Evolutionary conservation across 2,113 vertebrate species (phyloP), one percentile per base, ranked within the genome.

Genomic region (Sorex araneus): DNA sequence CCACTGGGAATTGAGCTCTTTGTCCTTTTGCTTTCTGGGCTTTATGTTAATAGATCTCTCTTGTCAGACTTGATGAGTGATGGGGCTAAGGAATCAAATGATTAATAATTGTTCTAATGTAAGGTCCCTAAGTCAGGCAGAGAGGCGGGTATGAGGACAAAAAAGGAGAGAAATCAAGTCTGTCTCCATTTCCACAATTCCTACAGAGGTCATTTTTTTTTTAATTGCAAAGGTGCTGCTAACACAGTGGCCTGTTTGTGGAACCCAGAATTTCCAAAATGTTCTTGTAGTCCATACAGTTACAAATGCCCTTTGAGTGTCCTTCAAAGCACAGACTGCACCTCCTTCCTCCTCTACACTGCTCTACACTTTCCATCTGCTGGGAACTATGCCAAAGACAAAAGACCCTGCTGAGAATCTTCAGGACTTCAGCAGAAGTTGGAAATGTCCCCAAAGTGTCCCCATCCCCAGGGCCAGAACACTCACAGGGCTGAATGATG

Each of bases 401-500:
- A 28, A 27, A 66, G 64, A 11, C 64, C 25, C 25, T 66, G 28
- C 57, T 57, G 47, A 85, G 43, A 7, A 8, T 50, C 18, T 8
- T 3, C 43, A 76, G 57, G 11, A 43, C 18, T 8, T 3, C 43
- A 76, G 57, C 47, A 84, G 54, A 25, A 30, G 34, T 64, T 89
- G 74, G 73, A 69, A 89, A 89, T 28, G 74, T 89, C 13, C 71
- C 63, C 3, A 3, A 2, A 23, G 3, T 27, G 63, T 30, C 16
- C 60, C 45, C 12, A 69, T 0, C 3, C 84, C 32, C 27, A 1
- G 4, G 11, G 47, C 28, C 64, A 91, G 85, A 71, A 13, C 32
- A 97, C 97, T 96, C 95, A 97, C 97, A 11, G 43, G 95, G 91
- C 45, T 71, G 92, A 80, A 97, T 40, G 66, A 40, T 85, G 75